Conservation (phyloP, 2,797 vertebrate species). For the Gadopsis marmoratus region DNA sequence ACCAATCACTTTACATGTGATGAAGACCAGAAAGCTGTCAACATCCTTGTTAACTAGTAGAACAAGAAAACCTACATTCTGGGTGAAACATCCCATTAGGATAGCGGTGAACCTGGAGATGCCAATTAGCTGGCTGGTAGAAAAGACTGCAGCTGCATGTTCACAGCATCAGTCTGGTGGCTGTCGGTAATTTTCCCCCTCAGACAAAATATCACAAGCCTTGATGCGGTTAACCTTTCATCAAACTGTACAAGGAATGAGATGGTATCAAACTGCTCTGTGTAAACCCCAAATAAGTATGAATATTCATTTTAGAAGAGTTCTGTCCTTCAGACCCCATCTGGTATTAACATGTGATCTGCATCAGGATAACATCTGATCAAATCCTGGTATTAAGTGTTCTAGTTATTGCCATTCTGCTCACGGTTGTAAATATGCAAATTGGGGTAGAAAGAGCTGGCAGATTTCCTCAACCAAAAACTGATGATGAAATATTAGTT, state of each 20-base stretch:
- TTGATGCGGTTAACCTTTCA: background rate
- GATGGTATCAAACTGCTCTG: background rate
- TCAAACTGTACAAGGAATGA: slow-evolving; percentile 10
- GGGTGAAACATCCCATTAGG: background rate
- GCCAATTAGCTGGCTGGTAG: background rate
- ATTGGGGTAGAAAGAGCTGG: no score
- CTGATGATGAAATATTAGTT: no score
- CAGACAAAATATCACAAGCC: slow-evolving; percentile 1
- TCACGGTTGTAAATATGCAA: background rate
- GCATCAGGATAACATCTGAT: background rate
- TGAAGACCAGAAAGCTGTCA: background rate
- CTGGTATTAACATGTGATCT: background rate
- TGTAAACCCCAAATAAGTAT: background rate
- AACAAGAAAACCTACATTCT: background rate
- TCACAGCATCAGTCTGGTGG: slow-evolving; percentile 6
- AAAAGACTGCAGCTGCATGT: background rate
- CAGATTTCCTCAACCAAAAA: no score
- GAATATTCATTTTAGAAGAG: background rate
- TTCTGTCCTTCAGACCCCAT: background rate
- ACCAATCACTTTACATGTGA: background rate
- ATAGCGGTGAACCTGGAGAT: background rate
- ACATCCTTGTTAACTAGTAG: background rate
- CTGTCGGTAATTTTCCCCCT: slow-evolving; percentile 13
- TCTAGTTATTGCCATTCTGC: background rate
- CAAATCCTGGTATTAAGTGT: background rate